A percentile compares a stretch with the other conserved stretches of the same genome.
Conservation (phyloP, 2,888 invertebrate genomes). For the Latrodectus elegans region DNA sequence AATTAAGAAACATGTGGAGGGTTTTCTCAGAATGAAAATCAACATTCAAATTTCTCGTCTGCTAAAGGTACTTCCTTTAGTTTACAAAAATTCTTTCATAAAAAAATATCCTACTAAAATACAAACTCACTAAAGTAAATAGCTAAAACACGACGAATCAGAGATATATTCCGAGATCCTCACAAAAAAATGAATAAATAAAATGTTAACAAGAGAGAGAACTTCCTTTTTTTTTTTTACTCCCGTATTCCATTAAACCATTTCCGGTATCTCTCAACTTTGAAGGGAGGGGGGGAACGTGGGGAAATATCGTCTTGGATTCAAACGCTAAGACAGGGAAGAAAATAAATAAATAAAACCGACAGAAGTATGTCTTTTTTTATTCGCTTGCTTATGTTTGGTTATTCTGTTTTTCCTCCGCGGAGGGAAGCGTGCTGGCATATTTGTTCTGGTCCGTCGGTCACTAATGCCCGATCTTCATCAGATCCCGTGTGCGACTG, state of each 20-base stretch:
- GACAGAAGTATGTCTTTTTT: slow-evolving; percentile 54
- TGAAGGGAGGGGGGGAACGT: background rate
- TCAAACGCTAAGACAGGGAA: slow-evolving; percentile 4
- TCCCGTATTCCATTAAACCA: slow-evolving; percentile 64
- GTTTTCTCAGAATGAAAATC: too few species aligned
- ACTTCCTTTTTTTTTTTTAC: background rate
- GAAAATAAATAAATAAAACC: slow-evolving; percentile 21
- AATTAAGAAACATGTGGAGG: too few species aligned
- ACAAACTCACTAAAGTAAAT: too few species aligned
- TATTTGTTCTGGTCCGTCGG: slow-evolving; percentile 67
- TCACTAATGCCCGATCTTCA: slow-evolving; percentile 51
- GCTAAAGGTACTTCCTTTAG: too few species aligned
- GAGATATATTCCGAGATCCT: too few species aligned
- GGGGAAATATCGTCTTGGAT: background rate
- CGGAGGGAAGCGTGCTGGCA: slow-evolving; percentile 57
- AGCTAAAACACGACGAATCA: too few species aligned
- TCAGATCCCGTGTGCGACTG: slow-evolving; percentile 27
- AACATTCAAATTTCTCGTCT: too few species aligned
- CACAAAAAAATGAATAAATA: background rate
- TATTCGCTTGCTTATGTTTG: slow-evolving; percentile 15
- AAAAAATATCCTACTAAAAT: too few species aligned
- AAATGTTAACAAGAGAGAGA: background rate
- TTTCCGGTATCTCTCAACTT: slow-evolving; percentile 62
- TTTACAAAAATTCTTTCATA: background rate
- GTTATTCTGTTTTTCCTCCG: slow-evolving; percentile 28